Evolutionary conservation across 2,888 invertebrate genomes (phyloP).

Genomic region (Trissonchulus sp.): DNA sequence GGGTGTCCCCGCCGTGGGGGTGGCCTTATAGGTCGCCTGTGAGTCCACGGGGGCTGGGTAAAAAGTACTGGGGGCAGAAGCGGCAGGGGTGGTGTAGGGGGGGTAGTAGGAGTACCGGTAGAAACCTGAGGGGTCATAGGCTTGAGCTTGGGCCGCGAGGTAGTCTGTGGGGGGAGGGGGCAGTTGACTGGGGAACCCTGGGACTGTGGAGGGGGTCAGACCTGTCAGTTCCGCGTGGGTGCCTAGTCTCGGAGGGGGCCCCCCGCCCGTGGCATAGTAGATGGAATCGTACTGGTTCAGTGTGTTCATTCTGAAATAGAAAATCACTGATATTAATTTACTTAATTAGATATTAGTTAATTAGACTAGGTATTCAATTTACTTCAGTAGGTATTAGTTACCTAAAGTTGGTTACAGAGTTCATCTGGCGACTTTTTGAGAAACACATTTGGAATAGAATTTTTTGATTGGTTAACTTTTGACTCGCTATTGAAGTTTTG

Average conservation of each 20-base stretch:
- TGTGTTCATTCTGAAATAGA: background rate
- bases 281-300: background rate
- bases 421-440: too few relatives aligned
- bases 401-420: too few relatives aligned
- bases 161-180: constrained; percentile 27
- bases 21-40: background rate
- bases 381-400: too few relatives aligned
- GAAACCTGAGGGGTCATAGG: constrained; percentile 38
- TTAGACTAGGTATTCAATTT: too few relatives aligned
- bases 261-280: background rate
- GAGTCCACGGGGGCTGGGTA: constrained; percentile 22
- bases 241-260: background rate
- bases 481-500: too few relatives aligned
- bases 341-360: too few relatives aligned
- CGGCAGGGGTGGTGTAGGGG: constrained; percentile 19
- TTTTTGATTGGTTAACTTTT: too few relatives aligned
- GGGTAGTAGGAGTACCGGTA: constrained; percentile 34
- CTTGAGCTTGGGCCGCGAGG: constrained; percentile 34
- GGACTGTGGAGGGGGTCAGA: background rate
- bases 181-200: background rate
- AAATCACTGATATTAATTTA: background rate
- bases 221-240: background rate
- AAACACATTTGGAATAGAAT: background rate
- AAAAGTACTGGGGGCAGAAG: constrained; percentile 20
- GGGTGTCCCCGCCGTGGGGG: background rate